Percentiles rank a stretch among this genome's conserved stretches.
phyloP scores from a whole-genome alignment of 2,113 vertebrate genomes.

The Hiodon tergisus region DNA sequence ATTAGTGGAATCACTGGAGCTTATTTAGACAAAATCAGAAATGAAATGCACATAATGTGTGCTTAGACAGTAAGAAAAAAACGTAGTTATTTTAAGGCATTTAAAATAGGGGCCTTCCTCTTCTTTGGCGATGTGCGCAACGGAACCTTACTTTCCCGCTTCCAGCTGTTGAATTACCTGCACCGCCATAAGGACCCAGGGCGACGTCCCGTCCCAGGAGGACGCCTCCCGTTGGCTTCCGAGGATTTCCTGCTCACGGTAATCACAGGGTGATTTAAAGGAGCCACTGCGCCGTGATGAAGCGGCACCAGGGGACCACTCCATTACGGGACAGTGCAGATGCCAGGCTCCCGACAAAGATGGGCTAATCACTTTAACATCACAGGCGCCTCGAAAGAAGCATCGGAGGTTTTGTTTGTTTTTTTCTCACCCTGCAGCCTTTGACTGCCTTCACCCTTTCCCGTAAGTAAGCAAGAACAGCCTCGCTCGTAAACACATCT shows the following conservation, averaged over 20 bases:
- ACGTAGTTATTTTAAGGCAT: neutral
- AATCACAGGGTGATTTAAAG: conserved; percentile 52
- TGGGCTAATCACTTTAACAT: conserved; percentile 40
- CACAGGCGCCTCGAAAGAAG: conserved; percentile 6
- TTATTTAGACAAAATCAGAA: neutral
- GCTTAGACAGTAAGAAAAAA: neutral
- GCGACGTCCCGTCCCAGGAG: conserved; percentile 35
- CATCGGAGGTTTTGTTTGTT: conserved; percentile 1
- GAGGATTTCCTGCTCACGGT: conserved; percentile 24
- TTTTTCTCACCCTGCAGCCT: conserved; percentile 21
- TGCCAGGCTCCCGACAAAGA: conserved; percentile 47
- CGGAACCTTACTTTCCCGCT: conserved; percentile 33
- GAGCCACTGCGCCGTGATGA: conserved; percentile 40
- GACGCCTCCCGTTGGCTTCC: conserved; percentile 35
- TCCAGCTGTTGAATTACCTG: conserved; percentile 55
- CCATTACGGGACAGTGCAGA: conserved; percentile 40
- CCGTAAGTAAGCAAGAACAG: conserved; percentile 51
- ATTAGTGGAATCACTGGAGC: no score
- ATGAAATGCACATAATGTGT: neutral
- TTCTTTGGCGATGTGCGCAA: conserved; percentile 34
- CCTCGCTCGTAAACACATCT: conserved; percentile 31
- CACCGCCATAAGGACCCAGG: conserved; percentile 51
- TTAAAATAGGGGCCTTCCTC: neutral
- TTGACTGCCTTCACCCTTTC: conserved; percentile 28
- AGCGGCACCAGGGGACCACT: conserved; percentile 38